phyloP scores from a whole-genome alignment of 2,797 vertebrate species.

The Sebastes wilsoni region DNA sequence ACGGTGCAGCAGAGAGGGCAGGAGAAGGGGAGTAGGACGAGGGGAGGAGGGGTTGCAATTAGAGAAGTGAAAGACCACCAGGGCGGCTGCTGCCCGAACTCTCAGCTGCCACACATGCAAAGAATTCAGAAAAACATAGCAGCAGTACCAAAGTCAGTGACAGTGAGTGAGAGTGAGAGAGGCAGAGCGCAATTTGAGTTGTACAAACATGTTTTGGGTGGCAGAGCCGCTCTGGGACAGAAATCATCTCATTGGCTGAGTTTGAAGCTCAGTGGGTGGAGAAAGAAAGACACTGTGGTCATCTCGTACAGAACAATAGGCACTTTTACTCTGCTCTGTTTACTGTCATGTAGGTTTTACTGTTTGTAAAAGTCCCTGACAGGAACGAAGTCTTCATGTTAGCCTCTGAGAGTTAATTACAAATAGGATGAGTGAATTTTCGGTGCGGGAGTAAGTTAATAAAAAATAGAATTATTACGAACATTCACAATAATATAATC shows the following conservation, averaged over 20 bases:
- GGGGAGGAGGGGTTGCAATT: slow-evolving; percentile 50
- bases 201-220: slow-evolving; percentile 38
- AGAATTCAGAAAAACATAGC: neutral
- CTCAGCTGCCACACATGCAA: slow-evolving; percentile 39
- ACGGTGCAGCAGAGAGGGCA: neutral
- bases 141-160: slow-evolving; percentile 9
- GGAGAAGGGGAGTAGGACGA: neutral
- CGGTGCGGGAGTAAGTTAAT: neutral
- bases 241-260: slow-evolving; percentile 3
- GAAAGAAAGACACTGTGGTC: neutral
- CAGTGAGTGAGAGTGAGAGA: slow-evolving; percentile 35
- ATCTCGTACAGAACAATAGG: neutral
- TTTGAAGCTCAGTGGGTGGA: neutral
- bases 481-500: neutral
- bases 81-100: slow-evolving; percentile 32
- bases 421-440: neutral
- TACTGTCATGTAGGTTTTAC: neutral
- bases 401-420: neutral
- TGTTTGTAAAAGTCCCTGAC: neutral
- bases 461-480: neutral
- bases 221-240: neutral
- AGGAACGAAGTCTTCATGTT: neutral
- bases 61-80: slow-evolving; percentile 66
- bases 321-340: neutral
- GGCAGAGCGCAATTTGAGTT: slow-evolving; percentile 37